Conservation (phyloP, 2,797 vertebrate genomes). For the Malurus leucopterus region DNA sequence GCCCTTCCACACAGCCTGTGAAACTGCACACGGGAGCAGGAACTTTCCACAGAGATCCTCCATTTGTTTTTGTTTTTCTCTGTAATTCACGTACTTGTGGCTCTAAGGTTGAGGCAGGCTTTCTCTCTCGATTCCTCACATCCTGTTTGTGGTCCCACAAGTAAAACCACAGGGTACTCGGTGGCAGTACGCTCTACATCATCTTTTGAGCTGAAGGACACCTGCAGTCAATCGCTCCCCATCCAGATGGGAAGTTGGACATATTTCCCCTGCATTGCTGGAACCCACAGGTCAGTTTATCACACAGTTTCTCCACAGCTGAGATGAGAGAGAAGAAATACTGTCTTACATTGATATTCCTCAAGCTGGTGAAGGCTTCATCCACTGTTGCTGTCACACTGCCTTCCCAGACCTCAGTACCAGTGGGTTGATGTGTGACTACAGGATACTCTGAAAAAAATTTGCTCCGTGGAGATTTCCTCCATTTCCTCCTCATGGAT, state of each 20-base stretch:
- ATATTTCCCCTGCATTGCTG: background rate
- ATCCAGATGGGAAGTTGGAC: background rate
- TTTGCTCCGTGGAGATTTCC: background rate
- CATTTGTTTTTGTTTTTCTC: background rate
- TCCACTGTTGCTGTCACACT: background rate
- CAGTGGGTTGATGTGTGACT: background rate
- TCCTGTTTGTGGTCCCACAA: background rate
- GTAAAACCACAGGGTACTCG: background rate
- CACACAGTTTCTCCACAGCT: background rate
- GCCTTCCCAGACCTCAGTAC: background rate
- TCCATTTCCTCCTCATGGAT: background rate
- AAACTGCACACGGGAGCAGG: background rate
- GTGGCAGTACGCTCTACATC: background rate
- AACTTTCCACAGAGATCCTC: background rate
- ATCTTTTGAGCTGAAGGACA: background rate
- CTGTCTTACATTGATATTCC: background rate
- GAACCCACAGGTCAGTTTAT: background rate
- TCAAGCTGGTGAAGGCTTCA: background rate
- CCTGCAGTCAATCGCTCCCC: background rate
- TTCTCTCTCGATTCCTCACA: background rate
- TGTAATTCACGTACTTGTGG: background rate
- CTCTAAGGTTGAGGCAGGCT: background rate
- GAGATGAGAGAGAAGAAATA: background rate
- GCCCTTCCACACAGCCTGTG: background rate
- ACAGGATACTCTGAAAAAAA: fast-evolving